Percentiles rank a stretch among this genome's conserved stretches.
These are phyloP conservation scores for Poecilia gillii DNA, from an alignment of 2,797 vertebrate species.

Conservation along the genomic window DNA sequence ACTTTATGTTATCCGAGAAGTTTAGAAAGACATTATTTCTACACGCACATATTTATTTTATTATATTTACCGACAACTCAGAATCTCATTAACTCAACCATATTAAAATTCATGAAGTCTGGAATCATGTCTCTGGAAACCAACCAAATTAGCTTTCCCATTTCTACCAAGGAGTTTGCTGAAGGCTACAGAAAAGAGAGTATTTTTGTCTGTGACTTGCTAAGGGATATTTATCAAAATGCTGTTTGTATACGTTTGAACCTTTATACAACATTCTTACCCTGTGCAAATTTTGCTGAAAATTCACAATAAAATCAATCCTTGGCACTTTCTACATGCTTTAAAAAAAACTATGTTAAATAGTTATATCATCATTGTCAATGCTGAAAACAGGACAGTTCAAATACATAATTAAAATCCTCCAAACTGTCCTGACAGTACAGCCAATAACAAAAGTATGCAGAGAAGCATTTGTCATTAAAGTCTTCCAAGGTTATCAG, in stretches of 20 bases:
- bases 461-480: not conserved
- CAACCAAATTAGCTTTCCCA: not conserved
- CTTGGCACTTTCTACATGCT: not conserved
- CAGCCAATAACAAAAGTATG: not conserved
- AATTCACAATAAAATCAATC: not conserved
- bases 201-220: not conserved
- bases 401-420: not conserved
- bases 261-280: not conserved
- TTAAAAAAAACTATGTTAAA: not conserved
- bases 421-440: not conserved
- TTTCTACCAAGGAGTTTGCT: not conserved
- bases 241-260: not conserved
- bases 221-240: not conserved
- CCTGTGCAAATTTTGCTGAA: not conserved
- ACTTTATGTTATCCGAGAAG: not conserved
- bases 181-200: not conserved
- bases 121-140: not conserved
- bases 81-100: not conserved
- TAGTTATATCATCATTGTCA: not conserved
- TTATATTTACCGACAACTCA: not conserved
- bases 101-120: not conserved
- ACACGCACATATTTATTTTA: not conserved
- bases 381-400: not conserved
- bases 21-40: not conserved
- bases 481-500: constrained; percentile 17